Evolutionary conservation across 2,797 vertebrate species (phyloP), one percentile per base, ranked within the genome.

Genomic region (Cuculus canorus): DNA sequence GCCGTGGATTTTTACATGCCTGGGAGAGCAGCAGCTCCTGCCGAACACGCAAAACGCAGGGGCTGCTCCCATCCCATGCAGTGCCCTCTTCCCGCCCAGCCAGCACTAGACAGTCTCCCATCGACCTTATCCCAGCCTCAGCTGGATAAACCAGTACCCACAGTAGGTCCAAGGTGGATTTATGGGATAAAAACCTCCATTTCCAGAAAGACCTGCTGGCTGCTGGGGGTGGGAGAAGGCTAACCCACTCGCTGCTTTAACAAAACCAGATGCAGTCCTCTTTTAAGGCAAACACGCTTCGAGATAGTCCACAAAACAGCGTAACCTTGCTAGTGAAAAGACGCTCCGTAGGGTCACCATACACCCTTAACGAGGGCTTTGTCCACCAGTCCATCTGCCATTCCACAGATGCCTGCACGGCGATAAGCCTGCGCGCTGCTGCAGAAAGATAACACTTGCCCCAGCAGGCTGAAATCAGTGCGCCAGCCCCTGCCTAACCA

Each of bases 301-400:
- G 5, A 17, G 23, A 32, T 24, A 5, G 17, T 39, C 30, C 0
- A 5, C 9, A 1, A 4, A 68, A 25, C 2, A 35, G 48, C 5
- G 3, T 27, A 18, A 23, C 4, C 27, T 10, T 33, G 22, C 15
- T 59, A 8, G 4, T 4, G 47, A 59, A 64, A 64, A 66, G 9
- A 15, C 73, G 43, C n/a, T 5, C 71, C 1, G 2, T 1, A 30
- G 27, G n/a, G 13, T 61, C 37, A 39, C 3, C 6, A 7, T 10
- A 32, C 48, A 30, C 13, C n/a, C 60, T 41, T 7, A 5, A 5
- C 10, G 17, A 19, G 27, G 43, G 17, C 85, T 77, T n/a, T 1
- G 4, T 3, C 23, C n/a, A 16, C 15, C 33, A 48, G 8, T 3
- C 64, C 73, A 10, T 11, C 50, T 86, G 68, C 73, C 53, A 28